phyloP scores from a whole-genome alignment of 2,888 invertebrate genomes.

The Drosophila prostipennis region DNA sequence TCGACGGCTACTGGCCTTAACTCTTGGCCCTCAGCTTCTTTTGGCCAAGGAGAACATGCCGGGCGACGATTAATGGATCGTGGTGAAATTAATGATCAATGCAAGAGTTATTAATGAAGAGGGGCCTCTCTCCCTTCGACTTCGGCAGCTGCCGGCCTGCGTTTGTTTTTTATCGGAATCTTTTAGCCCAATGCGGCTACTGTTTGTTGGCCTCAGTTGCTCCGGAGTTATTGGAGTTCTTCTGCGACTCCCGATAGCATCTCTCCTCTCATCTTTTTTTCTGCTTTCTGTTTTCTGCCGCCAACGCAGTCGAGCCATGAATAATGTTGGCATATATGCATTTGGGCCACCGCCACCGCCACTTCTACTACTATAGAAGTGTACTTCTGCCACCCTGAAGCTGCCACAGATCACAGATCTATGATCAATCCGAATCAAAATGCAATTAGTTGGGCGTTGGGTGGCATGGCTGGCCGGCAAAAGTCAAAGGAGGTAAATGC shows the following conservation, averaged over 20 bases:
- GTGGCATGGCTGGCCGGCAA: conserved; percentile 43
- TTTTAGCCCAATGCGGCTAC: conserved; percentile 75
- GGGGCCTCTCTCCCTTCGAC: conserved; percentile 3
- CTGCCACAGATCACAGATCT: conserved; percentile 49
- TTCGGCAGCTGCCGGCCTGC: conserved; percentile 40
- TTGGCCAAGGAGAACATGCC: not conserved
- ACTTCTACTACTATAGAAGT: too few relatives aligned
- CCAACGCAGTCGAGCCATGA: conserved; percentile 53
- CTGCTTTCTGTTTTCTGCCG: conserved; percentile 6
- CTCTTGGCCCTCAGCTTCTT: not conserved
- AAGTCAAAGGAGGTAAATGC: conserved; percentile 17
- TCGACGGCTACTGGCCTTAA: conserved; percentile 62
- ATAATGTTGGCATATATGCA: conserved; percentile 49
- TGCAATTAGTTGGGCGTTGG: conserved; percentile 62
- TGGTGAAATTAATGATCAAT: conserved; percentile 79
- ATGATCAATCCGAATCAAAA: conserved; percentile 65
- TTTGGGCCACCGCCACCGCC: conserved; percentile 5
- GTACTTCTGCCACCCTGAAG: conserved; percentile 62
- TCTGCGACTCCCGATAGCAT: conserved; percentile 6
- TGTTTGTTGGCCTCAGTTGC: conserved; percentile 40
- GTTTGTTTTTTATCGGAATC: conserved; percentile 68
- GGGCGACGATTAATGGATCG: conserved; percentile 72
- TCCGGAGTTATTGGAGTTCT: not conserved
- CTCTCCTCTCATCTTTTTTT: conserved; percentile 1
- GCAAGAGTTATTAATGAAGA: conserved; percentile 72